Percentiles rank a stretch among this genome's conserved stretches.
These are phyloP conservation scores for Morelia viridis DNA, from an alignment of 2,797 vertebrate species.

Conservation along the genomic window DNA sequence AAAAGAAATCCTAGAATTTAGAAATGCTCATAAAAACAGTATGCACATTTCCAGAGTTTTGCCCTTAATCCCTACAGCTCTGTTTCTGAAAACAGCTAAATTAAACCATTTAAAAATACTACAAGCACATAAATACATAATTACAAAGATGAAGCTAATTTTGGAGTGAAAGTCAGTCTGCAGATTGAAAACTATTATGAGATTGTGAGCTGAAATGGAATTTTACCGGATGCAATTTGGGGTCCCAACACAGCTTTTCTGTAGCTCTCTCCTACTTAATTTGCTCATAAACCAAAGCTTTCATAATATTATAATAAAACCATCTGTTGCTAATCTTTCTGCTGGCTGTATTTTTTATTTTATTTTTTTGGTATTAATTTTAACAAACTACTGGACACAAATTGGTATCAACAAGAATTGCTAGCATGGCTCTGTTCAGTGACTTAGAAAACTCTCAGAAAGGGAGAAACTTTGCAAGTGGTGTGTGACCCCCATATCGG, in stretches of 20 bases:
- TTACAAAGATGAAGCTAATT: neutral
- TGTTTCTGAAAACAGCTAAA: constrained; percentile 24
- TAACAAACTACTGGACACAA: neutral
- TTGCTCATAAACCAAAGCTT: constrained; percentile 18
- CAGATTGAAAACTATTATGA: neutral
- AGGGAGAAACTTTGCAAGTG: neutral
- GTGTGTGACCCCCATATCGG: neutral
- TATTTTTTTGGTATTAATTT: neutral
- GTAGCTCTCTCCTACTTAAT: constrained; percentile 22
- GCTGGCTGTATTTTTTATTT: neutral
- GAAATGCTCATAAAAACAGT: neutral
- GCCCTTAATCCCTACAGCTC: neutral
- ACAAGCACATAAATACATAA: neutral
- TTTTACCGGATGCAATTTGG: neutral
- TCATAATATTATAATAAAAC: neutral
- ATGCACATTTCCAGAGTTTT: neutral
- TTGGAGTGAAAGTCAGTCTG: neutral
- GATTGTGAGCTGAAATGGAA: neutral
- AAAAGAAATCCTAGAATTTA: neutral
- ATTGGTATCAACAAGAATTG: neutral
- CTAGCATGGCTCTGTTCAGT: neutral
- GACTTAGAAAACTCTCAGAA: neutral
- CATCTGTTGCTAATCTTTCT: constrained; percentile 12
- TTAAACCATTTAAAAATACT: neutral
- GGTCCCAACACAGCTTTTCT: constrained; percentile 7